Evolutionary conservation across 2,113 vertebrate species (phyloP).

Genomic region (Vimba vimba): DNA sequence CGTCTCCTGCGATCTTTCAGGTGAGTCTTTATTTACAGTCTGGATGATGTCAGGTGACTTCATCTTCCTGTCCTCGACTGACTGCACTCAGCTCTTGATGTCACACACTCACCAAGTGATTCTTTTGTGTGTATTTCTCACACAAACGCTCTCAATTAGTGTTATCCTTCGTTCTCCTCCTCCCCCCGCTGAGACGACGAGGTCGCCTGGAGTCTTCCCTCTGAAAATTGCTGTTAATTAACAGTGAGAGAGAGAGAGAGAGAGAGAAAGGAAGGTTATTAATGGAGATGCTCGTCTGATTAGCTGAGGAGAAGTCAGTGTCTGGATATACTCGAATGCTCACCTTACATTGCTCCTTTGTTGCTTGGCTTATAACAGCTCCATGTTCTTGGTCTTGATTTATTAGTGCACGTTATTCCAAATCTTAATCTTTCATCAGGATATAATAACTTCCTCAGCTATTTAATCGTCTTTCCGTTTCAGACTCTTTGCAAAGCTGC

Average conservation of each 20-base stretch:
- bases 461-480: not conserved
- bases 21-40: slow-evolving; percentile 70
- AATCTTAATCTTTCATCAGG: not conserved
- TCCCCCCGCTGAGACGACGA: slow-evolving; percentile 8
- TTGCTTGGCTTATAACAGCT: not conserved
- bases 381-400: not conserved
- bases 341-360: not conserved
- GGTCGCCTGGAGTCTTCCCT: not conserved
- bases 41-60: slow-evolving; percentile 2
- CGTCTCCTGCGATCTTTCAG: slow-evolving; percentile 94
- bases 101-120: not conserved
- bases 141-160: slow-evolving; percentile 5
- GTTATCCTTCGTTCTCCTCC: not conserved
- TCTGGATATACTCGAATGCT: slow-evolving; percentile 6
- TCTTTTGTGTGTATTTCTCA: not conserved
- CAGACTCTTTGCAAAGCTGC: not conserved
- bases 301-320: slow-evolving; percentile 29
- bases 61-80: not conserved
- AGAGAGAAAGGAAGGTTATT: slow-evolving; percentile 20
- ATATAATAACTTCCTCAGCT: not conserved
- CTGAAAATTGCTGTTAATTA: slow-evolving; percentile 23
- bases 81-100: not conserved
- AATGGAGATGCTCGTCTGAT: slow-evolving; percentile 34
- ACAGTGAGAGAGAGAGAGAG: not conserved
- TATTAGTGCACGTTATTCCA: not conserved